Evolutionary conservation across 1,140 invertebrate genomes (phyloP), one percentile per base, ranked within the genome.

Genomic region (Drosophila tsacasi): DNA sequence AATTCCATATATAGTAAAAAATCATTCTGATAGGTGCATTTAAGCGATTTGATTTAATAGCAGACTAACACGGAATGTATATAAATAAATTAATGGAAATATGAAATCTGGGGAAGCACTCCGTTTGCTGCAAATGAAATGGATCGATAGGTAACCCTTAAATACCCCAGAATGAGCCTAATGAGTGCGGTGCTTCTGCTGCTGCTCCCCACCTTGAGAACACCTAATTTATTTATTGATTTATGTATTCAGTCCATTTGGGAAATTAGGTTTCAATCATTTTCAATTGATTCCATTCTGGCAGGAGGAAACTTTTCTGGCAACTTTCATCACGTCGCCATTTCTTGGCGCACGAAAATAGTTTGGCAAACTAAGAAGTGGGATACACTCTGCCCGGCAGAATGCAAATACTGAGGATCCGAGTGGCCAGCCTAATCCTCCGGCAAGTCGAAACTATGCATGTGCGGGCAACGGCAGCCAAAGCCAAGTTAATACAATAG

Each of bases 401-500:
- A 67, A 55, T 67, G 67, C 49, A 59, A 72, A 72, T 61, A 25
- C 55, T 21, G 3, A 17, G 30, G n/a, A 50, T 39, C 32, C 42
- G 21, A 42, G 47, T 42, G 66, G 67, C 27, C 37, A 30, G 63
- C 35, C 12, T 52, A 71, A 71, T 71, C 65, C 49, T 42, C 37
- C 40, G 55, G 37, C 55, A 73, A 74, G 71, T 55, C 10, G 37
- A 40, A 65, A 76, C 60, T 76, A 58, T 76, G 44, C 65, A 57
- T 72, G 67, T 37, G 67, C 27, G 37, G 35, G 19, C 19, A 25
- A 17, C 15, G 19, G 46, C 30, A 50, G 30, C 32, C 27, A 39
- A 49, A 66, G 80, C 65, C 71, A 80, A 72, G 60, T 60, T 74
- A 75, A 83, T 69, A 67, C 75, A 86, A 86, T 79, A 61, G 72